phyloP scores from a whole-genome alignment of 2,797 vertebrate genomes.

The Takifugu ocellatus region DNA sequence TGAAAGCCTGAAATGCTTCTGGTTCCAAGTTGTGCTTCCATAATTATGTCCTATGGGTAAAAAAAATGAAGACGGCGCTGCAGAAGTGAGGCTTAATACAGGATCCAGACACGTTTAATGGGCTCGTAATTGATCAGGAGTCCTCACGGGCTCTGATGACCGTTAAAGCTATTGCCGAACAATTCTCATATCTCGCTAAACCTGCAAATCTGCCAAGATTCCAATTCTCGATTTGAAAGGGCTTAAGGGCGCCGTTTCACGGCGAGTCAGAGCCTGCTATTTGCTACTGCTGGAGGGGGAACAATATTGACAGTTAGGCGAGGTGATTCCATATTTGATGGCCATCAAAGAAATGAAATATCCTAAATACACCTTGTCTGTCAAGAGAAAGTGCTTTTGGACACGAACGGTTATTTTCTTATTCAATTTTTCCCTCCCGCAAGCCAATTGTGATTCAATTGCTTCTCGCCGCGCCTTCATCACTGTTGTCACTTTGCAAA shows the following conservation, averaged over 20 bases:
- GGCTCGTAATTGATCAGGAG: conserved; percentile 55
- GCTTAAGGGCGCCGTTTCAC: conserved; percentile 44
- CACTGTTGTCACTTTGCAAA: conserved; percentile 28
- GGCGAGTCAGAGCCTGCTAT: conserved; percentile 31
- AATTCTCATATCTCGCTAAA: conserved; percentile 14
- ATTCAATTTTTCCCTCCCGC: conserved; percentile 3
- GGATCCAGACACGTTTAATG: conserved; percentile 39
- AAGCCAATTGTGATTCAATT: conserved; percentile 49
- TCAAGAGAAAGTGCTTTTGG: conserved; percentile 32
- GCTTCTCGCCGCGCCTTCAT: conserved; percentile 35
- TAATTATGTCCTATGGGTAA: conserved; percentile 17
- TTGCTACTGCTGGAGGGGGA: conserved; percentile 49
- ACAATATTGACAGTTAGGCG: conserved; percentile 32
- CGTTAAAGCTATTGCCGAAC: conserved; percentile 22
- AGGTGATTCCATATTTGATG: conserved; percentile 31
- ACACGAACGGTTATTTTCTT: conserved; percentile 12
- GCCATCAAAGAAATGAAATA: conserved; percentile 21
- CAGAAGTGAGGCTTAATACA: conserved; percentile 26
- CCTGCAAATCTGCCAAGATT: conserved; percentile 12
- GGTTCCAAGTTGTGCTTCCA: conserved; percentile 18
- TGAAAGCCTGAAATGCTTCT: conserved; percentile 4
- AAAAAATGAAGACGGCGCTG: conserved; percentile 35
- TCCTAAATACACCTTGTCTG: conserved; percentile 18
- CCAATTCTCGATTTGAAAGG: conserved; percentile 21
- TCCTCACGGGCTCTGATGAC: conserved; percentile 52